Percentiles rank a stretch among this genome's conserved stretches.
Evolutionary conservation across 2,113 vertebrate species (phyloP).

Genomic region (Ictidomys tridecemlineatus): DNA sequence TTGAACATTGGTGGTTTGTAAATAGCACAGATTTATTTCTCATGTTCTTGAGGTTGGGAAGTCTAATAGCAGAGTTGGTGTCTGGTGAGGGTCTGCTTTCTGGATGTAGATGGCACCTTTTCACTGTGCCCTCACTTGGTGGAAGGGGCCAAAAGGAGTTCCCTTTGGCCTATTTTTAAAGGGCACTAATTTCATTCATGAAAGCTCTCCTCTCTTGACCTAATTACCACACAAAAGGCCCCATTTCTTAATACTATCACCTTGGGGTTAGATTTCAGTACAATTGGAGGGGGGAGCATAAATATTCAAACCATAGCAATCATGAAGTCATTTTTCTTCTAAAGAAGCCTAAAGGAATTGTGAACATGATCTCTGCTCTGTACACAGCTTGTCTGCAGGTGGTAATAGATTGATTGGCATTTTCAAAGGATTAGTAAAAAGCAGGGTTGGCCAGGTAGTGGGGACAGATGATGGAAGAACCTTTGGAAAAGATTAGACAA

Average conservation of each 20-base stretch:
- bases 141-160: not conserved
- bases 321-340: not conserved
- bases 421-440: not conserved
- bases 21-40: not conserved
- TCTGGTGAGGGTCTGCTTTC: not conserved
- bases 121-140: not conserved
- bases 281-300: not conserved
- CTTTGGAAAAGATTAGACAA: not conserved
- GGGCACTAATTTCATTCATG: not conserved
- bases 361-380: not conserved
- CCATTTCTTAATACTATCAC: not conserved
- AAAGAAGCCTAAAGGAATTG: too few relatives aligned
- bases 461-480: not conserved
- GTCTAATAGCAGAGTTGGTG: not conserved
- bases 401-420: rapidly evolving
- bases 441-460: not conserved
- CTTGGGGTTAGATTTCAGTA: not conserved
- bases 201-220: not conserved
- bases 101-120: not conserved
- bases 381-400: not conserved
- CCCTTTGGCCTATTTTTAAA: not conserved
- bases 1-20: not conserved
- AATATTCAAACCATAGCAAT: not conserved
- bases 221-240: not conserved
- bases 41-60: not conserved